Base-by-base conservation (phyloP, 2,888 invertebrate species). In the Trissolcus brochymenae region DNA sequence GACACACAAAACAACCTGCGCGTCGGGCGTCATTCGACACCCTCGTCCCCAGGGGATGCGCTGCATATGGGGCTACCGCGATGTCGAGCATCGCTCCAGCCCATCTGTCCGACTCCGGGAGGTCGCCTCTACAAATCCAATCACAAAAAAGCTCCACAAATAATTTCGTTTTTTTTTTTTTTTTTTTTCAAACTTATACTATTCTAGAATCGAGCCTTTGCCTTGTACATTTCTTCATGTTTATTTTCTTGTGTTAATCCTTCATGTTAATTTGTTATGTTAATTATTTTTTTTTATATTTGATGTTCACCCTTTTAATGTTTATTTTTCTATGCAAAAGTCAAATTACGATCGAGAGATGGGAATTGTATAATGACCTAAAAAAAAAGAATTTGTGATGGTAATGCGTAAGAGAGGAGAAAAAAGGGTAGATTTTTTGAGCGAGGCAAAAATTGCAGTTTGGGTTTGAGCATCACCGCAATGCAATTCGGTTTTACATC, bases 401-500 rank as follows among this genome's bases (percentile, higher is more conserved):
- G 9, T 35, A 35, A 35, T 35, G 35, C 35, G 35, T 9, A 35
- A 35, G 35, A 35, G 35, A 11, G 11, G 35, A 11, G 6, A 35
- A 35, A 35, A 35, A 35, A 35, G 35, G 46, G 46, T 53, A 54
- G 49, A 65, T 59, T 72, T 72, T 72, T 72, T 62, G 25, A 14
- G 29, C 25, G 19, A 21, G 14, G 16, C 21, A 16, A 64, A 64
- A 70, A 70, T 43, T 74, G 54, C 60, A 66, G 60, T 66, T 66
- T 62, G 46, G 43, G 43, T 73, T 76, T 64, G 54, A 60, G 67
- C 68, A 59, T 71, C 57, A 66, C 73, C 74, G 65, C 73, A 74
- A 67, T 67, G 71, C 71, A 68, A 79, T 77, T 74, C 67, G 71
- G 66, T 72, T 79, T 77, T 72, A 72, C 65, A 76, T 72, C 68